These are phyloP conservation scores for Tenrec ecaudatus DNA, from an alignment of 2,113 vertebrate genomes.

Conservation along the genomic window DNA sequence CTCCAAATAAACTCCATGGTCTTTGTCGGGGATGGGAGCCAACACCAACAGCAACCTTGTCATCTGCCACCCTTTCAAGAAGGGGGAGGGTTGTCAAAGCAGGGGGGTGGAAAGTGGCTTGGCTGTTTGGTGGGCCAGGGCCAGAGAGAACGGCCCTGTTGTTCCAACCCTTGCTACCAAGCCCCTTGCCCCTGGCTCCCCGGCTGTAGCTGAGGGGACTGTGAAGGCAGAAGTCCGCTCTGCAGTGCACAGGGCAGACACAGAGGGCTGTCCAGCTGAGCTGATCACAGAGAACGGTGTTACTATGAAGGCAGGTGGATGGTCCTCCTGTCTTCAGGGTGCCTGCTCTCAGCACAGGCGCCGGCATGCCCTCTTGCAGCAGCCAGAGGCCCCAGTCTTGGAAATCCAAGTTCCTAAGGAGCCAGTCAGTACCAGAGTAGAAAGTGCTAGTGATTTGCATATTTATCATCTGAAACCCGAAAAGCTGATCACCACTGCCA, in stretches of 20 bases:
- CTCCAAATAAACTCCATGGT: slow-evolving; percentile 49
- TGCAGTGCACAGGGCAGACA: slow-evolving; percentile 24
- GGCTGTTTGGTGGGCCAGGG: slow-evolving; percentile 55
- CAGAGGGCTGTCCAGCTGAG: slow-evolving; percentile 32
- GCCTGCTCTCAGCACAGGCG: neutral
- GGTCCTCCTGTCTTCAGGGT: neutral
- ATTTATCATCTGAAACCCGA: slow-evolving; percentile 22
- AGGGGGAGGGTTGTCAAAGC: neutral
- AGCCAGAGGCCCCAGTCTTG: slow-evolving; percentile 2
- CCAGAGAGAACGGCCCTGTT: slow-evolving; percentile 70
- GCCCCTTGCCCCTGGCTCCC: neutral
- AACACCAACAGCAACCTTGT: slow-evolving; percentile 59
- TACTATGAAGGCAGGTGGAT: slow-evolving; percentile 37
- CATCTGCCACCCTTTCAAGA: slow-evolving; percentile 33
- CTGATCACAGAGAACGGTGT: slow-evolving; percentile 32
- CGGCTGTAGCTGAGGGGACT: neutral
- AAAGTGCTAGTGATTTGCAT: slow-evolving; percentile 49
- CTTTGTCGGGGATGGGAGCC: slow-evolving; percentile 11
- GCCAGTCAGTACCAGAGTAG: slow-evolving; percentile 51
- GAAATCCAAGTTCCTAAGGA: slow-evolving; percentile 39
- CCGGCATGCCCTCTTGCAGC: neutral
- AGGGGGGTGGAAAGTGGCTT: slow-evolving; percentile 37
- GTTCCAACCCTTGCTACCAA: neutral
- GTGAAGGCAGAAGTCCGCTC: too few species aligned
- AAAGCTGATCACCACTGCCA: neutral